Conservation (phyloP, 2,113 vertebrate species). For the Tylochromis polylepis region DNA sequence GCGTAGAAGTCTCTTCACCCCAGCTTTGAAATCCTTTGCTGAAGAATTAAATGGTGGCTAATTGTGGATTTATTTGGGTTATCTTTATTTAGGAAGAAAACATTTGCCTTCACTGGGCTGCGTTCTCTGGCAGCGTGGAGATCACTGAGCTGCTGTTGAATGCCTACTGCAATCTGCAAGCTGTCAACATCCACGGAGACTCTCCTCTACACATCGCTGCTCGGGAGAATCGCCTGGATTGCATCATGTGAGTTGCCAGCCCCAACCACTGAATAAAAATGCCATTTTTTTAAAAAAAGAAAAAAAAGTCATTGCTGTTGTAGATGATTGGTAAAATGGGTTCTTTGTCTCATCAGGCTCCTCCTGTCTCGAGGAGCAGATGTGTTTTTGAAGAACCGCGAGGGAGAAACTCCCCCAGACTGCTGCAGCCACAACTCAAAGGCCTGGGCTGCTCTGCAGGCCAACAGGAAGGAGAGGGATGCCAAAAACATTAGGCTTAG, state of each 20-base stretch:
- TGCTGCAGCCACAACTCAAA: constrained; percentile 89
- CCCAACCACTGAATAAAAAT: neutral
- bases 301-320: neutral
- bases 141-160: constrained; percentile 89
- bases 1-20: neutral
- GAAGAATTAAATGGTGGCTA: neutral
- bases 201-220: constrained; percentile 94
- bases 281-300: neutral
- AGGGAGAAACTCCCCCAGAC: constrained; percentile 93
- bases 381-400: constrained; percentile 89
- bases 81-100: constrained; percentile 84
- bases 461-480: constrained; percentile 84
- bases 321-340: neutral
- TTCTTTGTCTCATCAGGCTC: constrained; percentile 65
- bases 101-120: constrained; percentile 97
- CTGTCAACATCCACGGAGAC: constrained; percentile 93
- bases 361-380: constrained; percentile 89
- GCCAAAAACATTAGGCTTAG: constrained; percentile 62
- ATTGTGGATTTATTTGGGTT: neutral
- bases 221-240: constrained; percentile 90
- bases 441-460: constrained; percentile 87
- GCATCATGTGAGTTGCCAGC: constrained; percentile 83
- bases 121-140: constrained; percentile 94
- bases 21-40: neutral
- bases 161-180: constrained; percentile 84